Evolutionary conservation across 2,113 vertebrate species (phyloP), one percentile per base, ranked within the genome.

Genomic region (Patagioenas fasciata): DNA sequence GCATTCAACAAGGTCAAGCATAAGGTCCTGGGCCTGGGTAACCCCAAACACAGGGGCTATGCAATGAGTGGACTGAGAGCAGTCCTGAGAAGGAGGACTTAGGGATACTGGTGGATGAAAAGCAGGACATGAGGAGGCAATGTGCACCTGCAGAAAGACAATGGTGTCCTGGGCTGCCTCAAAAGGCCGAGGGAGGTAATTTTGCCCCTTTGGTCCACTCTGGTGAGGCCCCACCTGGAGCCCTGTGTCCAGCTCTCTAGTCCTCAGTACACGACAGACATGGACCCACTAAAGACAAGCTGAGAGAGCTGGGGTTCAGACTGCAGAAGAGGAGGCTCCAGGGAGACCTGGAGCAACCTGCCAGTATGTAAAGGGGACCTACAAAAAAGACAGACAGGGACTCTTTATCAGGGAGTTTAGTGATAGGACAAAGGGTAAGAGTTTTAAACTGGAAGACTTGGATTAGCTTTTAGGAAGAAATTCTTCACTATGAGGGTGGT

Each of bases 141-240:
- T 6, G 24, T 26, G 34, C 0, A 0, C 11, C 28, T 0, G 0
- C 9, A 50, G 8, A 64, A 44, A 19, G 32, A 26, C 42, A 71
- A 29, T 2, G 0, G 0, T 5, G 8, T 29, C 13, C 40, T 34
- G 48, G 19, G 29, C 38, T 61, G 47, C 13, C n/a, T 20, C 10
- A 29, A 25, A 6, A 56, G 48, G 25, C 5, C 1, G 0, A 54
- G 19, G 56, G 20, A 75, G 15, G 12, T 2, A 29, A n/a, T n/a
- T 61, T n/a, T 61, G 2, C 6, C 34, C 13, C 60, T 54, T n/a
- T 36, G 4, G 18, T 82, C 53, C 0, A 2, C 32, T 26, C 31
- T 58, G 0, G 0, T 14, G 25, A 51, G 16, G 42, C 7, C 16
- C 10, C 16, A 17, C 20, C 21, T 48, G 26, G 1, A 56, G 9